Conservation (phyloP, 1,140 invertebrate species). For the Pomacea maculata region DNA sequence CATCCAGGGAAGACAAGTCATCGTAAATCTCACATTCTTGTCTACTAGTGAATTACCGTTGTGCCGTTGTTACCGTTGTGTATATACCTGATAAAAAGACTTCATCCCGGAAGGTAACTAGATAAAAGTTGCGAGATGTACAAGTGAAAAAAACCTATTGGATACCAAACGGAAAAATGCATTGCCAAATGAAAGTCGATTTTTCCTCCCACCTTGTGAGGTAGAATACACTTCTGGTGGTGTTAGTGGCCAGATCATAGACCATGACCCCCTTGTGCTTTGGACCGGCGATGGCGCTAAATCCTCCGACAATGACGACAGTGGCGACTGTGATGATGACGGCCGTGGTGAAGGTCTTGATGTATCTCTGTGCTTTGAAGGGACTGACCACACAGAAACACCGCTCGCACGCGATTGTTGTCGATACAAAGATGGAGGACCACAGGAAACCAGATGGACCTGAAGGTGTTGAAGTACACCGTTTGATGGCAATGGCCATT, state of each 20-base stretch:
- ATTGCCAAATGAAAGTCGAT: no score
- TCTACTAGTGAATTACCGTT: background rate
- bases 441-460: slow-evolving; percentile 12
- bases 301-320: background rate
- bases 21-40: no score
- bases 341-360: background rate
- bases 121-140: no score
- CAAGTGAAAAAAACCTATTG: no score
- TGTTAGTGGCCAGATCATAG: background rate
- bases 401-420: slow-evolving; percentile 1
- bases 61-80: background rate
- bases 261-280: slow-evolving; percentile 2
- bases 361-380: slow-evolving; percentile 3
- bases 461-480: background rate
- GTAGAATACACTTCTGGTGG: background rate
- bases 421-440: slow-evolving; percentile 13
- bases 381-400: slow-evolving; percentile 25
- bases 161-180: no score
- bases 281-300: background rate
- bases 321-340: background rate
- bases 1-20: no score
- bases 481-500: no score
- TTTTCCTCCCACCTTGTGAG: no score
- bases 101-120: no score
- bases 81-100: no score